phyloP scores from a whole-genome alignment of 1,140 invertebrate species.

The Parapsyche elsis region DNA sequence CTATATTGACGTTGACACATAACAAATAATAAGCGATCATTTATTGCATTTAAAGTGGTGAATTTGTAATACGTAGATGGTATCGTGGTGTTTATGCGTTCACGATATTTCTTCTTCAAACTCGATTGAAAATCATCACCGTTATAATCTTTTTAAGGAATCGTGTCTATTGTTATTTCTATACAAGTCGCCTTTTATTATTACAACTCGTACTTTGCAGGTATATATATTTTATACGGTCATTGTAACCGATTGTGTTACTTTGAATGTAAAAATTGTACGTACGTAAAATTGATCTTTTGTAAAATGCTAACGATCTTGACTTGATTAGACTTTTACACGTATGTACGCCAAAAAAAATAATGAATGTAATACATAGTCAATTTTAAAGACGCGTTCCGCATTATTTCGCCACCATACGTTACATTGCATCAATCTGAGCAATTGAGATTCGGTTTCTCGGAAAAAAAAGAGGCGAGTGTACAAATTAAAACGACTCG shows the following conservation, averaged over 20 bases:
- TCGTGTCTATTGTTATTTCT: slow-evolving; percentile 20
- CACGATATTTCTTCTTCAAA: slow-evolving; percentile 25
- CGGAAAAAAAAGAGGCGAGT: neutral
- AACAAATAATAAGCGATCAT: slow-evolving; percentile 31
- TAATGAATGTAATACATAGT: neutral
- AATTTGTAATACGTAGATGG: slow-evolving; percentile 24
- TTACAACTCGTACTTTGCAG: neutral
- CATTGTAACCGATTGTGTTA: neutral
- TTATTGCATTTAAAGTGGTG: slow-evolving; percentile 27
- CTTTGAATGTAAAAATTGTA: neutral
- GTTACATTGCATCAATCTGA: slow-evolving; percentile 1
- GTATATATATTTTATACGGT: neutral
- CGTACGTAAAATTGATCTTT: neutral
- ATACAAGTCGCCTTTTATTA: neutral
- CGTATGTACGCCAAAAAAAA: too few relatives aligned
- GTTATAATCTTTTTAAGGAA: slow-evolving; percentile 32
- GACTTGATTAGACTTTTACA: too few relatives aligned
- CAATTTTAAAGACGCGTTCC: slow-evolving; percentile 1
- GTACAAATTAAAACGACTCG: slow-evolving; percentile 25
- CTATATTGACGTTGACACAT: slow-evolving; percentile 22
- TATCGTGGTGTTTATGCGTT: slow-evolving; percentile 15
- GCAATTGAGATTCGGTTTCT: slow-evolving; percentile 23
- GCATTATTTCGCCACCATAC: neutral
- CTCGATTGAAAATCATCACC: slow-evolving; percentile 29
- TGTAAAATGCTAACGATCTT: too few relatives aligned